These are phyloP conservation scores for Ephestia elutella DNA, from an alignment of 1,140 invertebrate species.

Conservation along the genomic window DNA sequence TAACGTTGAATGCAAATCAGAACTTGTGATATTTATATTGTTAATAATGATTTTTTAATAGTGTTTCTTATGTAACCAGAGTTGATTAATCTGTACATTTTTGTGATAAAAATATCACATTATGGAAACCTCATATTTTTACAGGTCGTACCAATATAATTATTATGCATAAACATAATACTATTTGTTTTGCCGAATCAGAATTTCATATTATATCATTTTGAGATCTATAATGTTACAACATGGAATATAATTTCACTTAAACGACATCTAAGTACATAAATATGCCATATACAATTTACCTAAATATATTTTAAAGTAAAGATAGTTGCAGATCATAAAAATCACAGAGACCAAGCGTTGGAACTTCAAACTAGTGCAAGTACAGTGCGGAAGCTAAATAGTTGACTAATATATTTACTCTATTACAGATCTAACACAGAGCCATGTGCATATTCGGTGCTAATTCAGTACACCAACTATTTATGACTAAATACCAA, in stretches of 20 bases:
- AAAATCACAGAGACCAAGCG: neutral
- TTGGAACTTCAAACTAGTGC: neutral
- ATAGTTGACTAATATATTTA: neutral
- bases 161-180: too few species aligned
- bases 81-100: too few species aligned
- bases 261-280: neutral
- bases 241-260: neutral
- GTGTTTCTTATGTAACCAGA: too few species aligned
- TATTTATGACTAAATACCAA: neutral
- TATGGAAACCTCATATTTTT: too few species aligned
- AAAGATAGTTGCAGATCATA: neutral
- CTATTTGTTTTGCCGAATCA: neutral
- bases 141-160: too few species aligned
- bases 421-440: constrained; percentile 3
- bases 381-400: neutral
- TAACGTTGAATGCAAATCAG: neutral
- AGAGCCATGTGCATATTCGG: constrained; percentile 8
- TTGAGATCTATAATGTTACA: neutral
- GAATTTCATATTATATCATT: neutral
- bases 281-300: neutral
- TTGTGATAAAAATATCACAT: too few species aligned
- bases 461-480: neutral
- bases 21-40: too few species aligned
- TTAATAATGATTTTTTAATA: too few species aligned
- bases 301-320: neutral